Percentiles rank a stretch among this genome's conserved stretches.
These are phyloP conservation scores for Leptopilina drosophilae DNA, from an alignment of 2,888 invertebrate species.

Conservation along the genomic window DNA sequence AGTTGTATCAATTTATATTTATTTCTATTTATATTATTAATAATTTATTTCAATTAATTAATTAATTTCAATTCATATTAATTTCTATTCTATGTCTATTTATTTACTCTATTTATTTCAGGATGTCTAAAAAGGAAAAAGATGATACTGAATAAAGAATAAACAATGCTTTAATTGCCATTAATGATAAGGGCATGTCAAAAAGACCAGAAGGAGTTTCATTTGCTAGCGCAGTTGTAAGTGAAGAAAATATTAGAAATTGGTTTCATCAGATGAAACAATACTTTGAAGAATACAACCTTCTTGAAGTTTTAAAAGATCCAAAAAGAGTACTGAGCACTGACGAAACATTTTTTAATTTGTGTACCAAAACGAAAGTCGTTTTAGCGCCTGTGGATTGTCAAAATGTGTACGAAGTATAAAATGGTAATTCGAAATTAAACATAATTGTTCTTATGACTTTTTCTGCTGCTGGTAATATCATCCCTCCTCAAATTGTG, in stretches of 20 bases:
- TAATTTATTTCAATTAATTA: too few species aligned
- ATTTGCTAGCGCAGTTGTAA: constrained; percentile 59
- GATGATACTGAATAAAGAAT: too few species aligned
- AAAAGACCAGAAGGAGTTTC: constrained; percentile 59
- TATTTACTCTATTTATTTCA: too few species aligned
- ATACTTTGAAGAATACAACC: constrained; percentile 56
- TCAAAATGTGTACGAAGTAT: constrained; percentile 49
- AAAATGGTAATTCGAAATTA: constrained; percentile 39
- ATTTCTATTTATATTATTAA: too few species aligned
- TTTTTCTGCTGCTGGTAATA: constrained; percentile 44
- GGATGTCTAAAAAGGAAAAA: too few species aligned
- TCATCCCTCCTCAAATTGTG: constrained; percentile 47
- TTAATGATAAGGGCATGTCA: too few species aligned
- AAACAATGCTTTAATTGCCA: too few species aligned
- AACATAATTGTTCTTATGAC: constrained; percentile 43
- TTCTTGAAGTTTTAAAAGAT: constrained; percentile 48
- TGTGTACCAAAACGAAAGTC: constrained; percentile 62
- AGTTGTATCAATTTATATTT: too few species aligned
- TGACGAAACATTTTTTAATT: constrained; percentile 64
- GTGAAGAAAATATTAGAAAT: constrained; percentile 59
- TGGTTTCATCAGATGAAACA: constrained; percentile 60
- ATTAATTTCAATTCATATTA: too few species aligned
- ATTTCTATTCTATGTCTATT: too few species aligned
- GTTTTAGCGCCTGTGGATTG: constrained; percentile 53
- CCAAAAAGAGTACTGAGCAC: constrained; percentile 63